Percentiles rank a stretch among this genome's conserved stretches.
These are phyloP conservation scores for Stictocephala bisonia DNA, from an alignment of 2,888 invertebrate species.

Conservation along the genomic window DNA sequence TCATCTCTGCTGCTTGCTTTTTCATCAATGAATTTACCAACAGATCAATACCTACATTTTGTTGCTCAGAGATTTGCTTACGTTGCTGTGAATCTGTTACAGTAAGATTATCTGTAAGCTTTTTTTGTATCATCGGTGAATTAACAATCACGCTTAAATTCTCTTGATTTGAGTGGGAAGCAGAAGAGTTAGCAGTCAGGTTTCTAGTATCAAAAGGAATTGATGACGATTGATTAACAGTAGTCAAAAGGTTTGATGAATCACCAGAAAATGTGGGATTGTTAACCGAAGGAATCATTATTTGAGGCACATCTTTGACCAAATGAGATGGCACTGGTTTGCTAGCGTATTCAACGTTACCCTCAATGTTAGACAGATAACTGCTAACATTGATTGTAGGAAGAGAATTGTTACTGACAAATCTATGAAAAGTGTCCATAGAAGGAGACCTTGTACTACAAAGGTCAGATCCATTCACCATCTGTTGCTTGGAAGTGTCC, in stretches of 20 bases:
- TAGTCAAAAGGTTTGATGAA: conserved; percentile 27
- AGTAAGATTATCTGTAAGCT: background rate
- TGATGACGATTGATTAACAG: conserved; percentile 18
- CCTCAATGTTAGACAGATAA: conserved; percentile 41
- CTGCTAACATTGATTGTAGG: conserved; percentile 44
- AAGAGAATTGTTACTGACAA: conserved; percentile 61
- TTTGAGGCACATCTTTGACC: conserved; percentile 29
- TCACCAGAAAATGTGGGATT: conserved; percentile 29
- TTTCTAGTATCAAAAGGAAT: background rate
- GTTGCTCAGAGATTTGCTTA: background rate
- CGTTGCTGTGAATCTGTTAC: background rate
- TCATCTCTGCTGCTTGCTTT: conserved; percentile 51
- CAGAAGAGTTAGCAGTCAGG: background rate
- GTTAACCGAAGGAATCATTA: conserved; percentile 28
- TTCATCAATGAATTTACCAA: conserved; percentile 8
- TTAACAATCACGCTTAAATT: conserved; percentile 30
- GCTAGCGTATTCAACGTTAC: background rate
- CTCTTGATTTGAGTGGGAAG: background rate
- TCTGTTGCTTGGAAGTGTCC: background rate
- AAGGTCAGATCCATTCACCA: conserved; percentile 63
- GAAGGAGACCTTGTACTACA: conserved; percentile 69
- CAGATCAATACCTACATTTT: background rate
- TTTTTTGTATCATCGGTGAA: conserved; percentile 11
- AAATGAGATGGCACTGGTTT: conserved; percentile 18
- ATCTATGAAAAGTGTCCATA: conserved; percentile 66